Evolutionary conservation across 2,113 vertebrate species (phyloP).

Genomic region (Megaleporinus macrocephalus): DNA sequence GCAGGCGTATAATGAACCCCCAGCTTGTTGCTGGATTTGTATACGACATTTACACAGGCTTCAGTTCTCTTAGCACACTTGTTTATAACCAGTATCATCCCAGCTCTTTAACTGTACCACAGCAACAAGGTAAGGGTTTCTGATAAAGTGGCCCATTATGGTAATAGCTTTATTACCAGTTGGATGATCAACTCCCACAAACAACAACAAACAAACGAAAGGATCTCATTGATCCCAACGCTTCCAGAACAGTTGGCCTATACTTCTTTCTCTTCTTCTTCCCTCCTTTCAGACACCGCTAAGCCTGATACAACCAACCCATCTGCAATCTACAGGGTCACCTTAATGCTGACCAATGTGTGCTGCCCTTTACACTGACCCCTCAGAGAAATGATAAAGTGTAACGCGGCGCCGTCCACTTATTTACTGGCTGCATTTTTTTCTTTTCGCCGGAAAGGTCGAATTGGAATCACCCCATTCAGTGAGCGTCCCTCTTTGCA

Average conservation of each 20-base stretch:
- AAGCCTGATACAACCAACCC: background rate
- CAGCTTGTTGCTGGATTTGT: no score
- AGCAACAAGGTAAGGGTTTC: no score
- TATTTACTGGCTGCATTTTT: slow-evolving; percentile 14
- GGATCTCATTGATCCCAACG: background rate
- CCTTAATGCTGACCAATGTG: background rate
- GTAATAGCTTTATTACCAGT: background rate
- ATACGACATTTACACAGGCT: no score
- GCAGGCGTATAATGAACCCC: no score
- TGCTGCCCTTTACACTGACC: background rate
- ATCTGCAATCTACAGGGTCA: background rate
- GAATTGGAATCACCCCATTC: slow-evolving; percentile 40
- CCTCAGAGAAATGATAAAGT: background rate
- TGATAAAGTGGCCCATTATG: no score
- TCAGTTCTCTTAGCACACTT: no score
- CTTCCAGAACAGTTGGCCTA: background rate
- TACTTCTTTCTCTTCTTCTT: no score
- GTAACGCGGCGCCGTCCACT: background rate
- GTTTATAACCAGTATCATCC: no score
- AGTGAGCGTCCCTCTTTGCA: background rate
- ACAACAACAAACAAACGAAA: background rate
- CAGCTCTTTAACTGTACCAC: no score
- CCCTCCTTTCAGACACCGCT: no score
- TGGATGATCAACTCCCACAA: background rate
- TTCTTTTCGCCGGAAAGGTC: slow-evolving; percentile 15